A percentile compares a stretch with the other conserved stretches of the same genome.
phyloP scores from a whole-genome alignment of 2,888 invertebrate species.

The Branchellion lobata region DNA sequence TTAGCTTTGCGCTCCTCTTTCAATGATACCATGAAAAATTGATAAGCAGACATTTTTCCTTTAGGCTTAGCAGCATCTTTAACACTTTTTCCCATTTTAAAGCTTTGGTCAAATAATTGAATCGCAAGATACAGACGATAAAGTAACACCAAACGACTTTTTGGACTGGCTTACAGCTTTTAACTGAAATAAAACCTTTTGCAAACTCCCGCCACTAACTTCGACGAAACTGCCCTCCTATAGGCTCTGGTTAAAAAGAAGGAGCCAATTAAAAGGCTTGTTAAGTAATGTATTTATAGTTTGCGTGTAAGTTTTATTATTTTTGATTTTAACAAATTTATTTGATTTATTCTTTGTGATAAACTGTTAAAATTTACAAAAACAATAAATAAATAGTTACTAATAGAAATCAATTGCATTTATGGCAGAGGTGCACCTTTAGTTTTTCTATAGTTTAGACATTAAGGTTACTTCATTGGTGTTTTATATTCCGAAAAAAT shows the following conservation, averaged over 20 bases:
- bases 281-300: too few relatives aligned
- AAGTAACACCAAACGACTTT: background rate
- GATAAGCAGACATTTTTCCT: constrained; percentile 32
- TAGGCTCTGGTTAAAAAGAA: background rate
- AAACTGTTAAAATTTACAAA: too few relatives aligned
- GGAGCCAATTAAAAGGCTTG: background rate
- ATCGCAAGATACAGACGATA: background rate
- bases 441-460: too few relatives aligned
- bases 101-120: background rate
- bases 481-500: too few relatives aligned
- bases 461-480: too few relatives aligned
- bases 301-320: too few relatives aligned
- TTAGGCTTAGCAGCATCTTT: constrained; percentile 38
- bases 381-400: too few relatives aligned
- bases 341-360: too few relatives aligned
- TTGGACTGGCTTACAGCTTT: background rate
- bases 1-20: constrained; percentile 32
- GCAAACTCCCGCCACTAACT: background rate
- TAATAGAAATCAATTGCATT: too few relatives aligned
- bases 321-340: too few relatives aligned
- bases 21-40: constrained; percentile 30
- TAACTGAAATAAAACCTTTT: background rate
- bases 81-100: constrained; percentile 34
- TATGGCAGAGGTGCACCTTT: too few relatives aligned
- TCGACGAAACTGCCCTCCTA: background rate